phyloP scores from a whole-genome alignment of 2,888 invertebrate genomes.

The Eristalis tenax region DNA sequence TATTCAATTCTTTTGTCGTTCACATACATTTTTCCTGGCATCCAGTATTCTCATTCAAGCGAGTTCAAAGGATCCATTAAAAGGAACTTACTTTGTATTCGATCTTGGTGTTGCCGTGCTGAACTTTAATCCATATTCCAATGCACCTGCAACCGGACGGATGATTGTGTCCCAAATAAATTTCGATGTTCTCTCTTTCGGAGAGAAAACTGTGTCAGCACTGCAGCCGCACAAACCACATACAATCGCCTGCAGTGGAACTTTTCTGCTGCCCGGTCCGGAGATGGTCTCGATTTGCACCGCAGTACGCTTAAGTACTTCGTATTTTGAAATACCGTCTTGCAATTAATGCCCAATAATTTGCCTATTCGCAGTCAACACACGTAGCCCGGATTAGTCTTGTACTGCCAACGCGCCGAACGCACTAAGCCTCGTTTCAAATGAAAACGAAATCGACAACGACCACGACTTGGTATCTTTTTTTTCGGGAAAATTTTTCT shows the following conservation, averaged over 20 bases:
- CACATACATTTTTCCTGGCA: not conserved
- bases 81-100: conserved; percentile 39
- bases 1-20: conserved; percentile 26
- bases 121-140: conserved; percentile 64
- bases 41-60: not conserved
- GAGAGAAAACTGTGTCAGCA: conserved; percentile 53
- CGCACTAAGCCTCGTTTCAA: conserved; percentile 36
- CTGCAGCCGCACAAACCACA: conserved; percentile 16
- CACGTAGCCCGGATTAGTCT: conserved; percentile 44
- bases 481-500: conserved; percentile 56
- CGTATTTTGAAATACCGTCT: conserved; percentile 5
- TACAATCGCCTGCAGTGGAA: not conserved
- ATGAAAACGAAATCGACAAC: conserved; percentile 64
- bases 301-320: conserved; percentile 4
- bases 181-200: conserved; percentile 6
- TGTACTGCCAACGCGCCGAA: conserved; percentile 29
- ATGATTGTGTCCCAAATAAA: conserved; percentile 35
- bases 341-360: conserved; percentile 20
- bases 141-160: not conserved
- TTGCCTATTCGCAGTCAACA: conserved; percentile 33
- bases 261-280: conserved; percentile 19
- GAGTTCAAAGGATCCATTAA: conserved; percentile 43
- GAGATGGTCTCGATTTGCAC: conserved; percentile 30
- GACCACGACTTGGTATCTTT: conserved; percentile 7
- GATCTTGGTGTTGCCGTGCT: not conserved